Evolutionary conservation across 2,113 vertebrate genomes (phyloP).

Genomic region (Oceanodroma tethys): DNA sequence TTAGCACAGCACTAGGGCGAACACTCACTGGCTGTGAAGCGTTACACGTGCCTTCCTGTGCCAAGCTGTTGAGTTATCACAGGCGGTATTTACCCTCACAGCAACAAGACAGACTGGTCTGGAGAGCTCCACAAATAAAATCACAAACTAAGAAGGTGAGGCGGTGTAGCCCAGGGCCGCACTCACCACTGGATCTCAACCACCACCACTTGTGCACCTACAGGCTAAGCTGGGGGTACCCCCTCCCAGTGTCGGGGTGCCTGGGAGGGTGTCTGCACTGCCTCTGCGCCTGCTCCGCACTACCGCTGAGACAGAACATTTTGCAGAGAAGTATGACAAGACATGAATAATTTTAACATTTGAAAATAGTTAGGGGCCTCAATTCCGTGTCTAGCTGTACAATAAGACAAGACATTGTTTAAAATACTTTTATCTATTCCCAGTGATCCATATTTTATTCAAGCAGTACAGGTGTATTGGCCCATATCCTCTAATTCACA

Average conservation of each 20-base stretch:
- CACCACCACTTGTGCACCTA: background rate
- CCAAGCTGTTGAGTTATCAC: background rate
- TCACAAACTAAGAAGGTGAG: background rate
- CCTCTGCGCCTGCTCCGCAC: accelerated
- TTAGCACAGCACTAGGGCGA: background rate
- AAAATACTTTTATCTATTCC: background rate
- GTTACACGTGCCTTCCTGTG: background rate
- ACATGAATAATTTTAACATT: background rate
- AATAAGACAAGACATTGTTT: background rate
- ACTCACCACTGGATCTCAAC: background rate
- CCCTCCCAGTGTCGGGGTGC: background rate
- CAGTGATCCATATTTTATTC: background rate
- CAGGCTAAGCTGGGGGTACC: accelerated
- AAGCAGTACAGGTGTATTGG: background rate
- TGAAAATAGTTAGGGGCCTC: background rate
- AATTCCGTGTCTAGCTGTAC: background rate
- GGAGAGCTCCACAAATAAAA: background rate
- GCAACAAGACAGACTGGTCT: too few relatives aligned
- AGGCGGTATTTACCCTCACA: background rate
- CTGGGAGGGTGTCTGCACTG: background rate
- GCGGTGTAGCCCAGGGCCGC: background rate
- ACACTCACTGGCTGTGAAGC: too few relatives aligned
- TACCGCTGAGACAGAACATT: background rate
- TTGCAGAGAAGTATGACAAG: background rate
- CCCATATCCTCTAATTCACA: background rate